phyloP scores from a whole-genome alignment of 2,113 vertebrate genomes.

The Chlamydotis undulata region DNA sequence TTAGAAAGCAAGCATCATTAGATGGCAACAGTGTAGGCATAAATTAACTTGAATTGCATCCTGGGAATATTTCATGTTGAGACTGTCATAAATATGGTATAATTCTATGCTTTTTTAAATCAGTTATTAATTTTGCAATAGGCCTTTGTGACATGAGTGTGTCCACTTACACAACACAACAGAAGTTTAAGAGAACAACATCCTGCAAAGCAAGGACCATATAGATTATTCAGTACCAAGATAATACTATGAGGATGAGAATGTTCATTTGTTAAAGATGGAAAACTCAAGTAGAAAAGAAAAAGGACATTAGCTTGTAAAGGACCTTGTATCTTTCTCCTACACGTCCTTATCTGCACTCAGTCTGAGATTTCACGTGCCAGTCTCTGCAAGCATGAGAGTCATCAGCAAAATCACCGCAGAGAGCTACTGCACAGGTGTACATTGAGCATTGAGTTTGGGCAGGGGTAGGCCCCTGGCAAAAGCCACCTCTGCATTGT shows the following conservation, averaged over 20 bases:
- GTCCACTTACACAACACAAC: neutral
- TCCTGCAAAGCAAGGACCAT: neutral
- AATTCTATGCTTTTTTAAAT: neutral
- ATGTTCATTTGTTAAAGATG: neutral
- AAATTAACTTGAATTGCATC: neutral
- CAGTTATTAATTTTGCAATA: neutral
- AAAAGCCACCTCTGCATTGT: neutral
- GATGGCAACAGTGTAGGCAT: neutral
- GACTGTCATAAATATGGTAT: neutral
- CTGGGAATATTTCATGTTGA: neutral
- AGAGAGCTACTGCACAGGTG: neutral
- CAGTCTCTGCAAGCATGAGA: neutral
- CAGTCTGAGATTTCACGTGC: neutral
- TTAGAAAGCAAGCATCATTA: neutral
- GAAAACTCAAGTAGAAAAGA: neutral
- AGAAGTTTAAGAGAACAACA: neutral
- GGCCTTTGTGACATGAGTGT: neutral
- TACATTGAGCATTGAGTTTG: neutral
- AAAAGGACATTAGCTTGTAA: neutral
- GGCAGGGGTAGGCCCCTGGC: neutral
- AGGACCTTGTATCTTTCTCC: neutral
- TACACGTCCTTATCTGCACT: neutral
- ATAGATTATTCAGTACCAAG: neutral
- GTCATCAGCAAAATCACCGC: neutral
- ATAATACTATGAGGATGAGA: neutral